Percentiles rank a stretch among this genome's conserved stretches.
phyloP scores from a whole-genome alignment of 2,888 invertebrate species.

The Acutogordius australiensis region DNA sequence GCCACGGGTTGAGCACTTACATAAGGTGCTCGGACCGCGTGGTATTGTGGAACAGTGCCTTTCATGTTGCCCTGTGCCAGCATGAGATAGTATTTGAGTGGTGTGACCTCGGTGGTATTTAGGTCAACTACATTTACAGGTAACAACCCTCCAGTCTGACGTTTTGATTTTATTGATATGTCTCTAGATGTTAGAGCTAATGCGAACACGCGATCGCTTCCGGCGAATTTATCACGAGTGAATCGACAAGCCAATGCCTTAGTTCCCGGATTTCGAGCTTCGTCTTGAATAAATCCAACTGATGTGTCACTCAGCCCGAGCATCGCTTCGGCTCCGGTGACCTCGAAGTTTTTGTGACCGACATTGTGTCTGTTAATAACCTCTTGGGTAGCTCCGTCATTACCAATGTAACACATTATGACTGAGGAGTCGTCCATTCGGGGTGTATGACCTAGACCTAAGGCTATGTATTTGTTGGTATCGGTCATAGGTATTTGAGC shows the following conservation, averaged over 20 bases:
- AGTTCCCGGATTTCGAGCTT: neutral
- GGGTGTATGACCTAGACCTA: neutral
- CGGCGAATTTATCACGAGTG: neutral
- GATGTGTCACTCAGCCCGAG: neutral
- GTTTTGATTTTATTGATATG: neutral
- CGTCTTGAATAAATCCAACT: neutral
- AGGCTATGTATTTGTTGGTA: neutral
- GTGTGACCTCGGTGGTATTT: neutral
- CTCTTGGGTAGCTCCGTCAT: neutral
- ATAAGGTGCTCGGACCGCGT: neutral
- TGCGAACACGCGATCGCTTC: neutral
- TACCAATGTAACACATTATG: neutral
- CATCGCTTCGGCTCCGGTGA: neutral
- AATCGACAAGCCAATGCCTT: neutral
- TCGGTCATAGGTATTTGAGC: neutral
- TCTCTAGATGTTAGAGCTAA: neutral
- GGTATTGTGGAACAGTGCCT: neutral
- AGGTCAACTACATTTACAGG: neutral
- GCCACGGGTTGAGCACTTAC: neutral
- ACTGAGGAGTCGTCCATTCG: neutral
- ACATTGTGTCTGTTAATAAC: neutral
- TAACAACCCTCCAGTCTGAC: neutral
- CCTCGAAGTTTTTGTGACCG: neutral
- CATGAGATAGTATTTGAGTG: neutral
- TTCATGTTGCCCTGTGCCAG: neutral